Conservation (phyloP, 2,888 invertebrate genomes). For the Baronia brevicornis region DNA sequence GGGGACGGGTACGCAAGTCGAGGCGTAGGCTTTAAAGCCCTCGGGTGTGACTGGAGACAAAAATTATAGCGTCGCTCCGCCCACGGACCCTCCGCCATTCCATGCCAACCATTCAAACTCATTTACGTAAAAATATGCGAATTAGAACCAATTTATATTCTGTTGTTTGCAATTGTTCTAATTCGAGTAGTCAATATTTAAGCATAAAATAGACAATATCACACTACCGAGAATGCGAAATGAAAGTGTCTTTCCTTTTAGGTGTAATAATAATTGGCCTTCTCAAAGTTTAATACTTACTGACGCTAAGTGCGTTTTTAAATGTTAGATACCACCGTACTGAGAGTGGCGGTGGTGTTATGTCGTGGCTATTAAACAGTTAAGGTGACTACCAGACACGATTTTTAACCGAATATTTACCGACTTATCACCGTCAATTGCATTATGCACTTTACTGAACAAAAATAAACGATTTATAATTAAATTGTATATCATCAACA, state of each 20-base stretch:
- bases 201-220: constrained; percentile 1
- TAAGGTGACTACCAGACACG: constrained; percentile 6
- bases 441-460: no score
- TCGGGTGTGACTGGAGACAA: constrained; percentile 36
- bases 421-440: neutral
- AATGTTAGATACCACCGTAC: constrained; percentile 7
- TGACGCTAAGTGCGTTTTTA: constrained; percentile 7
- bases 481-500: no score
- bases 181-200: constrained; percentile 10
- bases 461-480: no score
- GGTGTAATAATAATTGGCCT: constrained; percentile 10
- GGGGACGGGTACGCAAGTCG: constrained; percentile 14
- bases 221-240: constrained; percentile 6
- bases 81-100: constrained; percentile 19
- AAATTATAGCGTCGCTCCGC: constrained; percentile 33
- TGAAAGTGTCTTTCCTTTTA: constrained; percentile 2
- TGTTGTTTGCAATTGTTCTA: constrained; percentile 17
- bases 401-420: constrained; percentile 3
- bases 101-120: constrained; percentile 24
- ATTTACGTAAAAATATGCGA: constrained; percentile 32
- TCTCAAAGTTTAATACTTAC: constrained; percentile 7
- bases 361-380: constrained; percentile 8
- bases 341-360: no score
- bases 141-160: constrained; percentile 28
- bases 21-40: constrained; percentile 24